A percentile compares a stretch with the other conserved stretches of the same genome.
phyloP scores from a whole-genome alignment of 2,888 invertebrate genomes.

The Belgica antarctica region DNA sequence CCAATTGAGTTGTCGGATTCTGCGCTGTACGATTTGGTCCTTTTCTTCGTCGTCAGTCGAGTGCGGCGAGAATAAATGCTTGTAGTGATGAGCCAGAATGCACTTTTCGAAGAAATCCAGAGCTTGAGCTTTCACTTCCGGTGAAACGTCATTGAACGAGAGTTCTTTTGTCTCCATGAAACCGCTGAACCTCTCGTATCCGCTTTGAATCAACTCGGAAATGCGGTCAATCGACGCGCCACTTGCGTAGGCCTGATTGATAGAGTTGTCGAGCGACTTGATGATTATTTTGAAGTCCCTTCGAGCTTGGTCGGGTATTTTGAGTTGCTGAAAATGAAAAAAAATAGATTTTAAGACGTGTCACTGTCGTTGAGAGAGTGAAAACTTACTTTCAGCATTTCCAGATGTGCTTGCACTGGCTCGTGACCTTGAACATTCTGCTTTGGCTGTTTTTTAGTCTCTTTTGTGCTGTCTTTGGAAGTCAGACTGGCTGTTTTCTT shows the following conservation, averaged over 20 bases:
- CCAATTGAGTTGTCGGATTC: conserved; percentile 95
- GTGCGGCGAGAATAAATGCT: conserved; percentile 83
- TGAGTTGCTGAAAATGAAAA: conserved; percentile 51
- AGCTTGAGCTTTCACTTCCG: conserved; percentile 75
- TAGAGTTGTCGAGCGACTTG: conserved; percentile 51
- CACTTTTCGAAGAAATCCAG: conserved; percentile 93
- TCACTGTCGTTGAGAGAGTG: neutral
- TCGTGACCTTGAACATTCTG: neutral
- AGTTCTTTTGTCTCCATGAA: conserved; percentile 51
- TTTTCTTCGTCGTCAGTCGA: conserved; percentile 90
- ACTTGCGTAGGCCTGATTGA: conserved; percentile 48
- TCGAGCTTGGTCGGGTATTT: conserved; percentile 53
- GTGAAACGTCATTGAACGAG: conserved; percentile 51
- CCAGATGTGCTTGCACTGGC: conserved; percentile 16
- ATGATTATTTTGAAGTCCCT: conserved; percentile 53
- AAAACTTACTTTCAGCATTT: conserved; percentile 32
- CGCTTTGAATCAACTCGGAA: conserved; percentile 86
- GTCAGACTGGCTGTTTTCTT: conserved; percentile 49
- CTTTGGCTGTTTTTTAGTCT: neutral
- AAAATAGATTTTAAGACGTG: too few relatives aligned
- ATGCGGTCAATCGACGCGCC: conserved; percentile 69
- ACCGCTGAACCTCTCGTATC: conserved; percentile 61
- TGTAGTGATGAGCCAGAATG: conserved; percentile 86
- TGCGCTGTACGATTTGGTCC: conserved; percentile 87
- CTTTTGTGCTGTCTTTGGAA: conserved; percentile 19